These are phyloP conservation scores for Auanema sp. DNA, from an alignment of 2,888 invertebrate genomes.

Conservation along the genomic window DNA sequence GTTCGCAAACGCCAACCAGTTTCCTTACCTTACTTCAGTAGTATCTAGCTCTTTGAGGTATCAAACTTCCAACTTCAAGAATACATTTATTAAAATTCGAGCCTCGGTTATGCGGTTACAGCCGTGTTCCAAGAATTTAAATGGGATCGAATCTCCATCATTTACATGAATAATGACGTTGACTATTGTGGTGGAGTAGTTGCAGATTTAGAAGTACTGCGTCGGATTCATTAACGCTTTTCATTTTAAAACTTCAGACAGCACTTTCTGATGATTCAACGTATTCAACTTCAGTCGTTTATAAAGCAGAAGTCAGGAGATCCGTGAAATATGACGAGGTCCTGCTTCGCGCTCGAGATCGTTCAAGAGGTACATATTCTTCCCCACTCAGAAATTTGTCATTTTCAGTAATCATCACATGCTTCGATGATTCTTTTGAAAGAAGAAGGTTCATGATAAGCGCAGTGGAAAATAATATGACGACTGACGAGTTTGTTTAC, in stretches of 20 bases:
- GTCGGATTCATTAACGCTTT: too few relatives aligned
- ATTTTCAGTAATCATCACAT: constrained; percentile 32
- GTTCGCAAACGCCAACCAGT: constrained; percentile 22
- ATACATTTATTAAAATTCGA: constrained; percentile 7
- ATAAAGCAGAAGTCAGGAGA: constrained; percentile 7
- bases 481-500: constrained; percentile 53
- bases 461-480: constrained; percentile 29
- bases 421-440: constrained; percentile 34
- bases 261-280: constrained; percentile 7
- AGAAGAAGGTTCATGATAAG: constrained; percentile 26
- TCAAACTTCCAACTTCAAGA: background rate
- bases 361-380: constrained; percentile 13
- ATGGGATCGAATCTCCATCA: constrained; percentile 25
- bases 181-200: constrained; percentile 27
- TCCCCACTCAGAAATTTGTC: background rate
- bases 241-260: constrained; percentile 1
- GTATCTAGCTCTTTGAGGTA: constrained; percentile 23
- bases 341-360: background rate
- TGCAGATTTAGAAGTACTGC: constrained; percentile 24
- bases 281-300: constrained; percentile 5
- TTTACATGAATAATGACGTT: constrained; percentile 21
- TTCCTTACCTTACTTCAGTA: constrained; percentile 25
- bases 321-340: constrained; percentile 3
- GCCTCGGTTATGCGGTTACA: constrained; percentile 25
- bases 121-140: constrained; percentile 24